These are phyloP conservation scores for Recurvirostra avosetta DNA, from an alignment of 2,113 vertebrate species.

Conservation along the genomic window DNA sequence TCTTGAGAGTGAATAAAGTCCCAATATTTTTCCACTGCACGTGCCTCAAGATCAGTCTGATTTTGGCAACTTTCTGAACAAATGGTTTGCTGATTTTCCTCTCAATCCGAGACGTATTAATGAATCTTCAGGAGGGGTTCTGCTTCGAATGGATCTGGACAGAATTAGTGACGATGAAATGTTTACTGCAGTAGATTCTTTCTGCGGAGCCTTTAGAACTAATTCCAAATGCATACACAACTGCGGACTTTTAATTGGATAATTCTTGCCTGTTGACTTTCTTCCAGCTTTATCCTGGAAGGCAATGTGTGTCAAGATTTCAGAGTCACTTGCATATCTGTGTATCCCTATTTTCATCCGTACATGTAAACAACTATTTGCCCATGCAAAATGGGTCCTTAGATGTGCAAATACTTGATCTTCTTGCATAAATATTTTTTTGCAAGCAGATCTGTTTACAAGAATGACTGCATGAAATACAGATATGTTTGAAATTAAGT, in stretches of 20 bases:
- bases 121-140: background rate
- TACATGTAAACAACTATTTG: conserved; percentile 40
- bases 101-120: conserved; percentile 8
- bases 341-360: background rate
- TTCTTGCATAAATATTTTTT: conserved; percentile 36
- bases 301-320: conserved; percentile 43
- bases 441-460: conserved; percentile 24
- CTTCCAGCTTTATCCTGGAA: conserved; percentile 40
- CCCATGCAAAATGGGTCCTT: conserved; percentile 32
- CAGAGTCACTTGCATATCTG: conserved; percentile 15
- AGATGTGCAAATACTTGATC: conserved; percentile 45
- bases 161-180: conserved; percentile 53
- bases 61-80: conserved; percentile 24
- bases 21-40: background rate
- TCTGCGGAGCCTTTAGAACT: conserved; percentile 46
- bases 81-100: background rate
- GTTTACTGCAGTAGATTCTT: conserved; percentile 43
- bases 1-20: background rate
- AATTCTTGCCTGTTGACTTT: conserved; percentile 54
- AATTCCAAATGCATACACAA: conserved; percentile 55
- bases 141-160: conserved; percentile 38
- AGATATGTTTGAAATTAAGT: conserved; percentile 32
- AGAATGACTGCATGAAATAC: background rate
- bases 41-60: background rate
- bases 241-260: conserved; percentile 33